Conservation (phyloP, 1,140 invertebrate genomes). For the Leucophenga varia region DNA sequence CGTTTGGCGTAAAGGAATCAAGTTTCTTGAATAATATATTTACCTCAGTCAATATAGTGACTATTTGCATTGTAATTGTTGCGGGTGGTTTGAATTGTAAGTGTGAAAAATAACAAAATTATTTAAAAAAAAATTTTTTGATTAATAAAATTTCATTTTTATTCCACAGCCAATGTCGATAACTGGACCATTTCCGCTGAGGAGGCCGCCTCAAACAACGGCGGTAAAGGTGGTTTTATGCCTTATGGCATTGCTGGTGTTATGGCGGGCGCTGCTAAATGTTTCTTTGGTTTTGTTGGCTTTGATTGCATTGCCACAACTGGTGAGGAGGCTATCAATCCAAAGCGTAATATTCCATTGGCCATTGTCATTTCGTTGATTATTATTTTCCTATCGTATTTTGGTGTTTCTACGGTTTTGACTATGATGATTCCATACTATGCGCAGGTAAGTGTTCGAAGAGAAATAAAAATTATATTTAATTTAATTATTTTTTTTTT, state of each 20-base stretch:
- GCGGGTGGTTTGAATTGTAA: conserved; percentile 76
- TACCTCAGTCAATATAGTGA: conserved; percentile 77
- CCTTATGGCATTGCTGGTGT: conserved; percentile 75
- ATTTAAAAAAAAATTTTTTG: too few species aligned
- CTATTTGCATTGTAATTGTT: conserved; percentile 76
- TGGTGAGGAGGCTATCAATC: conserved; percentile 79
- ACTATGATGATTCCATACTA: conserved; percentile 90
- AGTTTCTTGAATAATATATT: conserved; percentile 85
- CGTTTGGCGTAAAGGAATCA: conserved; percentile 82
- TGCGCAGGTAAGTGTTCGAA: conserved; percentile 64
- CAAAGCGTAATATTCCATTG: conserved; percentile 77
- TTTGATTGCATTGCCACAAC: conserved; percentile 84
- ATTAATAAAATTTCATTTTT: neutral
- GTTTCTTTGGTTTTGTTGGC: conserved; percentile 86
- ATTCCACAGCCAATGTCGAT: conserved; percentile 58
- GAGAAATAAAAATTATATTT: too few species aligned
- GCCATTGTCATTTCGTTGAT: conserved; percentile 76
- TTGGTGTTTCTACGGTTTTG: conserved; percentile 75
- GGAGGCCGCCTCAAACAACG: conserved; percentile 61
- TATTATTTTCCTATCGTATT: conserved; percentile 76
- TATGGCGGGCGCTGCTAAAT: conserved; percentile 79
- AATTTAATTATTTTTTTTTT: too few species aligned
- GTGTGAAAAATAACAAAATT: too few species aligned
- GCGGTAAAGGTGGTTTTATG: conserved; percentile 73
- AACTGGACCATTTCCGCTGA: conserved; percentile 66